These are phyloP conservation scores for Huso huso DNA, from an alignment of 2,797 vertebrate genomes.

Conservation along the genomic window DNA sequence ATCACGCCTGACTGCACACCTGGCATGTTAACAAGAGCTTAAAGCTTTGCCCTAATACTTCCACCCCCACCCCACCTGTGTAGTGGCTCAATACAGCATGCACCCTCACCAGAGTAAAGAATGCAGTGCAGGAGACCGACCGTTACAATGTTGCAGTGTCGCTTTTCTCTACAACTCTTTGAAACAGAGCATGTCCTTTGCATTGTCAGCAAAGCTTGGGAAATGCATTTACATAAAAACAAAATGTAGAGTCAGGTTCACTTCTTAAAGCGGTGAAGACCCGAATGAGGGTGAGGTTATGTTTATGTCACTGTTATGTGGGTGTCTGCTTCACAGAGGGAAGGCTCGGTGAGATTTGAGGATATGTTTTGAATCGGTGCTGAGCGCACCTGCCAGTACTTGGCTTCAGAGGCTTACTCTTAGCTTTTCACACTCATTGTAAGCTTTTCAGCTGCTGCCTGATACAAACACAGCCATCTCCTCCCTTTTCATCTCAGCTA, in stretches of 20 bases:
- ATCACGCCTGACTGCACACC: too few relatives aligned
- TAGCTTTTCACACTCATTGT: neutral
- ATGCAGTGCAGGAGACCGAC: too few relatives aligned
- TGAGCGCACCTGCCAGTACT: neutral
- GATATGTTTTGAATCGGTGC: neutral
- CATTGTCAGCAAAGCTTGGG: too few relatives aligned
- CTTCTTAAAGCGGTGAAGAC: neutral
- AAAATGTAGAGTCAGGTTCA: slow-evolving; percentile 1
- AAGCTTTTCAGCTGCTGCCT: neutral
- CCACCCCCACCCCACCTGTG: too few relatives aligned
- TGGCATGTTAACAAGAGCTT: too few relatives aligned
- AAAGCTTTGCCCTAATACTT: too few relatives aligned
- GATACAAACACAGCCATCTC: neutral
- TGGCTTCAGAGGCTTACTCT: neutral
- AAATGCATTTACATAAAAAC: slow-evolving; percentile 1
- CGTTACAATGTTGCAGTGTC: too few relatives aligned
- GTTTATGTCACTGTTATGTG: neutral
- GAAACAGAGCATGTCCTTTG: too few relatives aligned
- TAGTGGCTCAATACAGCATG: too few relatives aligned
- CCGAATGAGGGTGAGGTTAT: too few relatives aligned
- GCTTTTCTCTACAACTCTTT: too few relatives aligned
- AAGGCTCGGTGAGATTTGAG: neutral
- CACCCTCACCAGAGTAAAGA: too few relatives aligned
- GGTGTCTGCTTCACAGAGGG: neutral
- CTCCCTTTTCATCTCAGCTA: neutral